Evolutionary conservation across 2,797 vertebrate species (phyloP).

Genomic region (Acanthornis magna): DNA sequence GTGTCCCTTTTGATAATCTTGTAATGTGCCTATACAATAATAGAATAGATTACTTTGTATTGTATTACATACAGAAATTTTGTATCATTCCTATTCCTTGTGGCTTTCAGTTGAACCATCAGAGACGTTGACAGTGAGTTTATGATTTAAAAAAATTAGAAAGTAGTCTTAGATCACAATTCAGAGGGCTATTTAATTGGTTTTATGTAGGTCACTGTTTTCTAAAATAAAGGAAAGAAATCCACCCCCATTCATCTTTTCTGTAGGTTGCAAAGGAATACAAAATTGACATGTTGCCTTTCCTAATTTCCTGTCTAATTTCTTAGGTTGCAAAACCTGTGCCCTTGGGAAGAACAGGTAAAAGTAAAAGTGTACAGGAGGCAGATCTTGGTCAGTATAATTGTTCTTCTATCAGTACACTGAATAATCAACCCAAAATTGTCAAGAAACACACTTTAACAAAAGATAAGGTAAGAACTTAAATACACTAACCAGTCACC

Average conservation of each 20-base stretch:
- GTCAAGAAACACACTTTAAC: slow-evolving; percentile 76
- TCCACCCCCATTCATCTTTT: background rate
- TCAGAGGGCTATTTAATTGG: background rate
- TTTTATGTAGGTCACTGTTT: background rate
- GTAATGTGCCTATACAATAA: background rate
- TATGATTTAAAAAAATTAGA: background rate
- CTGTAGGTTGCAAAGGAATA: background rate
- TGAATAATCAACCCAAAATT: slow-evolving; percentile 75
- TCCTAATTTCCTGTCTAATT: slow-evolving; percentile 36
- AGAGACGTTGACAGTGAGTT: background rate
- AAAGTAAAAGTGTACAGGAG: slow-evolving; percentile 73
- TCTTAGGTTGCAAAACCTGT: slow-evolving; percentile 90
- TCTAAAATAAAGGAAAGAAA: background rate
- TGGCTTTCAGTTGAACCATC: background rate
- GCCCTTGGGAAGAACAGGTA: slow-evolving; percentile 82
- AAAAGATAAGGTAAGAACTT: slow-evolving; percentile 75
- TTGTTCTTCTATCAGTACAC: slow-evolving; percentile 64
- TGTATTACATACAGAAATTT: background rate
- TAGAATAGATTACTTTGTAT: background rate
- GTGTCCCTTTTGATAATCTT: background rate
- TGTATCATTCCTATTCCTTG: background rate
- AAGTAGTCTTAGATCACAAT: background rate
- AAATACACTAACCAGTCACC: background rate
- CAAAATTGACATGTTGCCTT: background rate
- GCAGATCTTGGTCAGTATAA: slow-evolving; percentile 75